Percentiles rank a stretch among this genome's conserved stretches.
Evolutionary conservation across 2,113 vertebrate genomes (phyloP).

Genomic region (Sander vitreus): DNA sequence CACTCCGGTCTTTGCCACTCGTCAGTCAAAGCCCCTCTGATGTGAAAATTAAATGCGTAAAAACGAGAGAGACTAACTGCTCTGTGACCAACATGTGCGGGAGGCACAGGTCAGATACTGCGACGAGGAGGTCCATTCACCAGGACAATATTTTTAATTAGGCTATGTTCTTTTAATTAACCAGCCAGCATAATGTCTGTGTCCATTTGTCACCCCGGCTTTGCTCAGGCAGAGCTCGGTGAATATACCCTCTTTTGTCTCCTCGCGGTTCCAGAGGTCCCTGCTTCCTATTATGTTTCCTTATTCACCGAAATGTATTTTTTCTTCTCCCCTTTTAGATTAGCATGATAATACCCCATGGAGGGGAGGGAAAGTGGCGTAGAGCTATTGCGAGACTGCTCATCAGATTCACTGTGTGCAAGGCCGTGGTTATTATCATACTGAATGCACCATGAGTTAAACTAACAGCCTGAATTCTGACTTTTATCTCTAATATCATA

Average conservation of each 20-base stretch:
- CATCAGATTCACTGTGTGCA: slow-evolving; percentile 68
- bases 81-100: slow-evolving; percentile 50
- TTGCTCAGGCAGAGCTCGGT: slow-evolving; percentile 38
- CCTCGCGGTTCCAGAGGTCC: slow-evolving; percentile 51
- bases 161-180: slow-evolving; percentile 81
- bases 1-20: slow-evolving; percentile 2
- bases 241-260: slow-evolving; percentile 66
- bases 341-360: slow-evolving; percentile 82
- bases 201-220: slow-evolving; percentile 71
- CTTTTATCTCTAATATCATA: slow-evolving; percentile 82
- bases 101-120: slow-evolving; percentile 64
- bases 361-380: slow-evolving; percentile 54
- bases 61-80: slow-evolving; percentile 20
- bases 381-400: slow-evolving; percentile 59
- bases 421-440: slow-evolving; percentile 75
- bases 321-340: slow-evolving; percentile 62
- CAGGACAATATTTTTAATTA: slow-evolving; percentile 76
- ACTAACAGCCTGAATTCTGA: slow-evolving; percentile 81
- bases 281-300: slow-evolving; percentile 58
- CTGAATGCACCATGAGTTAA: slow-evolving; percentile 81
- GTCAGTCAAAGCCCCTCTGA: slow-evolving; percentile 45
- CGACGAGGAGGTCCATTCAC: slow-evolving; percentile 59
- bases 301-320: slow-evolving; percentile 62
- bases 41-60: slow-evolving; percentile 53
- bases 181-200: slow-evolving; percentile 66